A percentile compares a stretch with the other conserved stretches of the same genome.
These are phyloP conservation scores for Suricata suricatta DNA, from an alignment of 2,113 vertebrate genomes.

Conservation along the genomic window DNA sequence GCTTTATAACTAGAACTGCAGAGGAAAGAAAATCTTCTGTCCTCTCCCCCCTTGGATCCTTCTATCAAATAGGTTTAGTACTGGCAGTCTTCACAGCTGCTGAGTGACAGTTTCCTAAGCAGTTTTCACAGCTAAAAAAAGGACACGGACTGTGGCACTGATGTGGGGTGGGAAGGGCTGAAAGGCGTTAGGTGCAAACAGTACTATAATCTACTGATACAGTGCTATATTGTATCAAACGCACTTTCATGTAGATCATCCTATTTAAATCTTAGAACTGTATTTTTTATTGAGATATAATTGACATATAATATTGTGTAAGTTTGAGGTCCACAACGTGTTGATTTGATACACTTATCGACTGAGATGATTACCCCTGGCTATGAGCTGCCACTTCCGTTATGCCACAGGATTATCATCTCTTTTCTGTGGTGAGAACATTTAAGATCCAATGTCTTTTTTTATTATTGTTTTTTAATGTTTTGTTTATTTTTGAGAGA, in stretches of 20 bases:
- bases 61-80: constrained; percentile 35
- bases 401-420: background rate
- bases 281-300: background rate
- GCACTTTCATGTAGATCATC: background rate
- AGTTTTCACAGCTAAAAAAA: constrained; percentile 39
- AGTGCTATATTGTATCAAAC: background rate
- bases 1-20: constrained; percentile 58
- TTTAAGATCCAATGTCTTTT: background rate
- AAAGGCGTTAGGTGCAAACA: background rate
- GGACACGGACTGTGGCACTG: background rate
- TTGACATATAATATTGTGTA: background rate
- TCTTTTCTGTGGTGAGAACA: background rate
- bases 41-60: constrained; percentile 17
- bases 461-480: too few relatives aligned
- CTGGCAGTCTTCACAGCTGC: background rate
- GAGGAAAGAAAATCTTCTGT: constrained; percentile 58
- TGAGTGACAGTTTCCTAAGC: constrained; percentile 38
- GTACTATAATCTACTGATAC: background rate
- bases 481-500: too few relatives aligned
- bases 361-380: background rate
- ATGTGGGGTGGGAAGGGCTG: fast-evolving
- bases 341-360: background rate
- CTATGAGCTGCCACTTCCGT: background rate
- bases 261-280: background rate
- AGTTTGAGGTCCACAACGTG: background rate